Base-by-base conservation (phyloP, 92 coral and sea anemone species). In the Desmophyllum pertusum region DNA sequence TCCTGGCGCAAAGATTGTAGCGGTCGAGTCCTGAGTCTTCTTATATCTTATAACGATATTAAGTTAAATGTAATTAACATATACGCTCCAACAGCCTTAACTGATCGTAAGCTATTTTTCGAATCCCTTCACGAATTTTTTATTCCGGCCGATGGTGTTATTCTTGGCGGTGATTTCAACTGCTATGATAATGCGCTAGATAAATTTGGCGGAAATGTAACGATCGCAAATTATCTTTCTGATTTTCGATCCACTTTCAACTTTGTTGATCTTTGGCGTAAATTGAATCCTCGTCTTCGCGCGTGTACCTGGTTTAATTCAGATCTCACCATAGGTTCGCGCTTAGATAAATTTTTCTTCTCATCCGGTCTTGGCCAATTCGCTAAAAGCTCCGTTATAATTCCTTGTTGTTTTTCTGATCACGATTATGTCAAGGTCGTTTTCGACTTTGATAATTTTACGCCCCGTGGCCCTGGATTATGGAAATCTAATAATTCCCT, bases 131-230 rank as follows among this genome's bases (percentile, higher is more conserved):
- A 83, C 6, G 67, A 75, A 0, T 73, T n/a, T 52, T 84, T 88
- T 0, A 25, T 83, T 5, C 77, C 86, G 0, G 46, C 66, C 0
- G 76, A 72, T 4, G 48, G 25, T 6, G 0, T 83, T 0, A n/a
- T 87, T 0, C 4, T 83, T 0, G 91, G 67, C 2, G 91, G 93
- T 0, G 89, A 87, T 43, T 90, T 90, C 11, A 87, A 87, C 40
- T 91, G 89, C 23, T 15, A 77, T 3, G 91, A 91, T 17, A 3
- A 18, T 0, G 55, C 53, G 0, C 15, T 18, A 17, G 89, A 87
- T 41, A 83, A 91, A 30, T 27, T 70, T 10, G 94, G 91, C 2
- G 89, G 89, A 23, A 43, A 7, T 42, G 13, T 8, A 39, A 10
- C 1, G 0, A 6, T 67, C 48, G 15, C 71, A 0, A 19, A 5